Evolutionary conservation across 2,888 invertebrate genomes (phyloP).

Genomic region (Lampropteryx suffumata): DNA sequence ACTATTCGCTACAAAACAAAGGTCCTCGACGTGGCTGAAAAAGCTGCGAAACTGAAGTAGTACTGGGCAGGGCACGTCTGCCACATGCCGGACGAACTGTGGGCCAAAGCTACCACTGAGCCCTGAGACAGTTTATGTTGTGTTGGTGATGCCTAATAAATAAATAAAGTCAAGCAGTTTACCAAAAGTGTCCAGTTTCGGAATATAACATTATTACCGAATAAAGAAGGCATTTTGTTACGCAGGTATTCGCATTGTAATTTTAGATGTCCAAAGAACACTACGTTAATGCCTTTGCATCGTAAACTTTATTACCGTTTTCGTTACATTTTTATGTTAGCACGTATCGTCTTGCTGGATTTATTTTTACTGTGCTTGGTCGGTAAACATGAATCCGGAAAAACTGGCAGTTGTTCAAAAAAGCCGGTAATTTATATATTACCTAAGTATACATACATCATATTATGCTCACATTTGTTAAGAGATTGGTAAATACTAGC

Average conservation of each 20-base stretch:
- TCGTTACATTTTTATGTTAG: conserved; percentile 42
- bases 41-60: too few species aligned
- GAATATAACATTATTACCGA: conserved; percentile 12
- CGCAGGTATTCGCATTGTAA: conserved; percentile 19
- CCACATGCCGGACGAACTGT: too few species aligned
- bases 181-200: conserved; percentile 19
- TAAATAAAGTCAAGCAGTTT: too few species aligned
- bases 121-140: too few species aligned
- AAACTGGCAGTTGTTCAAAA: not conserved
- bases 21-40: too few species aligned
- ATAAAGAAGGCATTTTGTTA: conserved; percentile 17
- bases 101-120: too few species aligned
- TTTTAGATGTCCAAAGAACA: conserved; percentile 24
- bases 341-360: conserved; percentile 36
- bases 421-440: conserved; percentile 5
- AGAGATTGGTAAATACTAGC: too few species aligned
- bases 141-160: too few species aligned
- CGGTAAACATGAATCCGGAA: not conserved
- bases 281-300: conserved; percentile 35
- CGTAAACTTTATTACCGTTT: conserved; percentile 44
- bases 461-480: too few species aligned
- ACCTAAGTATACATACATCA: too few species aligned
- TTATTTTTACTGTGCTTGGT: conserved; percentile 43
- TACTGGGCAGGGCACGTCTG: too few species aligned
- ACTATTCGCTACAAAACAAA: too few species aligned